Base-by-base conservation (phyloP, 2,888 invertebrate species). In the Scaptomyza reducta region DNA sequence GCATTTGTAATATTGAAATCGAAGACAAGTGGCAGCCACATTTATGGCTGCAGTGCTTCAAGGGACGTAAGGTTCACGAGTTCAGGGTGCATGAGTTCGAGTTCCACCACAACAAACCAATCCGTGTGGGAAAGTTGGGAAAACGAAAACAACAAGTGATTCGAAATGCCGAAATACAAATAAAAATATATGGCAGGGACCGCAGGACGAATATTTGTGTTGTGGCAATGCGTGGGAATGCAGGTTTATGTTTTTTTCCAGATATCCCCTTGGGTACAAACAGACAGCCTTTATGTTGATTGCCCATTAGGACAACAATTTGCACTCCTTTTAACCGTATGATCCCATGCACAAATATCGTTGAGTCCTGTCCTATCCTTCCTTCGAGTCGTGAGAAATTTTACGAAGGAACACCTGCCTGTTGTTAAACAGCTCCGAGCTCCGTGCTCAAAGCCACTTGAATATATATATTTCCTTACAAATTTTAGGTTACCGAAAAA, bases 371-470 rank as follows among this genome's bases (percentile, higher is more conserved):
- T 49, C 49, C 87, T 84, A 69, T 49, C 49, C n/a, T 22, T 79
- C 69, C 77, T 79, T 68, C 69, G 59, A 65, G 69, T 84, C 90
- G 89, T 90, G 90, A 88, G 90, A 90, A 90, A 89, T 89, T 89
- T 90, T 90, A 73, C 69, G 66, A 78, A 77, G 77, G 84, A 90
- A 91, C 91, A 91, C 91, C 91, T 91, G 91, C 91, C 91, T 77
- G 87, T 89, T 91, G 61, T 73, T 61, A 61, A 50, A 44, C 49
- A 58, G 31, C 63, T 40, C 55, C 62, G 41, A 63, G 60, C 58
- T 40, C 55, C 62, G 41, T 61, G 60, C 58, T 40, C 55, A 66
- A 40, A 63, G 60, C 58, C 77, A 84, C 79, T 87, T 83, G 82
- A 82, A 38, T 38, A 38, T 38, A 86, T 89, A 79, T 70, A 78